Conservation (phyloP, 2,888 invertebrate species). For the Myathropa florea region DNA sequence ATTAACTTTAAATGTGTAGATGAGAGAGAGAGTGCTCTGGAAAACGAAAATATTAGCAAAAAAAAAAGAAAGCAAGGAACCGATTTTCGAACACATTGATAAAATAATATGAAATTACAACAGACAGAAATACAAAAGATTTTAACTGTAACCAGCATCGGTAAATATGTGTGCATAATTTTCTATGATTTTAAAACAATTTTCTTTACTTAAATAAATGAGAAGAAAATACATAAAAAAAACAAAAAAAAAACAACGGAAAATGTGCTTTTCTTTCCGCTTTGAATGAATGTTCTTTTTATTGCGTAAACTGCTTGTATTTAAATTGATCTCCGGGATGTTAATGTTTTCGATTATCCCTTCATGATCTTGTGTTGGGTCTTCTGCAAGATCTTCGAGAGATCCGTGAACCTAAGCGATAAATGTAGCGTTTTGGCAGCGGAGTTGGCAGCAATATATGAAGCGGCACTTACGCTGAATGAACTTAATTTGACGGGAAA, state of each 20-base stretch:
- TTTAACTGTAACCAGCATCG: constrained; percentile 66
- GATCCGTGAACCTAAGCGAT: too few relatives aligned
- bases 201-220: constrained; percentile 69
- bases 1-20: constrained; percentile 31
- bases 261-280: constrained; percentile 15
- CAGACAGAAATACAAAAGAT: constrained; percentile 27
- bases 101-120: constrained; percentile 38
- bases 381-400: too few relatives aligned
- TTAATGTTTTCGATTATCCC: too few relatives aligned
- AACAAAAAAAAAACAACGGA: constrained; percentile 14
- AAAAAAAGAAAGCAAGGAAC: constrained; percentile 24
- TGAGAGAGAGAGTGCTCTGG: constrained; percentile 42
- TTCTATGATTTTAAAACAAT: constrained; percentile 61
- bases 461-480: too few relatives aligned
- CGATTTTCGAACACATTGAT: constrained; percentile 48
- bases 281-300: background rate
- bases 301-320: too few relatives aligned
- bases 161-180: constrained; percentile 69
- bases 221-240: constrained; percentile 60
- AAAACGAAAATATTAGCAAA: background rate
- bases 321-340: too few relatives aligned
- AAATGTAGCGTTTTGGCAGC: too few relatives aligned
- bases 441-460: too few relatives aligned
- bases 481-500: too few relatives aligned
- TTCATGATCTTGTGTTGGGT: too few relatives aligned